Evolutionary conservation across 2,888 invertebrate species (phyloP).

Genomic region (Patella caerulea): DNA sequence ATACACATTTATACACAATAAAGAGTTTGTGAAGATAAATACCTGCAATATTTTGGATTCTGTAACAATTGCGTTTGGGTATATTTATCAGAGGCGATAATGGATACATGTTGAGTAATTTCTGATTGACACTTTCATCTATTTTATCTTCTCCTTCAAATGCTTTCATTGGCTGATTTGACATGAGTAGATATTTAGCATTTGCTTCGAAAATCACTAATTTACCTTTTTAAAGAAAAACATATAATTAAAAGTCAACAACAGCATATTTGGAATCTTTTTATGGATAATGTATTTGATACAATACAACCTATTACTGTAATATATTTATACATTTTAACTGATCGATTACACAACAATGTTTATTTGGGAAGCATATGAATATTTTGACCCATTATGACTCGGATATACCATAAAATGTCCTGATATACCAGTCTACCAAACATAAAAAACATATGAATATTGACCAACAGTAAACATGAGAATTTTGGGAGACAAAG

Average conservation of each 20-base stretch:
- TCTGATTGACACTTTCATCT: constrained; percentile 73
- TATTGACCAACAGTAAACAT: background rate
- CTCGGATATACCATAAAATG: too few species aligned
- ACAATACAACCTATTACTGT: background rate
- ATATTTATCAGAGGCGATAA: constrained; percentile 79
- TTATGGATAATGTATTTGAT: too few species aligned
- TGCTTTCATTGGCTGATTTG: constrained; percentile 77
- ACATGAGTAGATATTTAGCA: constrained; percentile 80
- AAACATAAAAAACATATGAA: too few species aligned
- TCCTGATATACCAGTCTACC: too few species aligned
- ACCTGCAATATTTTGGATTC: constrained; percentile 43
- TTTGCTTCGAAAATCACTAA: constrained; percentile 77
- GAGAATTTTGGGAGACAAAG: background rate
- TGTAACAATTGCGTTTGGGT: constrained; percentile 36
- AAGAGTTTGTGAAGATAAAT: background rate
- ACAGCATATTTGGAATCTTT: too few species aligned
- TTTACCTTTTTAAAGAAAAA: constrained; percentile 38
- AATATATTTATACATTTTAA: too few species aligned
- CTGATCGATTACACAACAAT: too few species aligned
- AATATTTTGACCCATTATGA: too few species aligned
- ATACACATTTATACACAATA: too few species aligned
- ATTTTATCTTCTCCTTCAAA: constrained; percentile 72
- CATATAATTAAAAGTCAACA: too few species aligned
- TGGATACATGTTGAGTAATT: constrained; percentile 83
- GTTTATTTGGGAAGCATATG: too few species aligned